Percentiles rank a stretch among this genome's conserved stretches.
These are phyloP conservation scores for Apamea epomidion DNA, from an alignment of 2,888 invertebrate species.

Conservation along the genomic window DNA sequence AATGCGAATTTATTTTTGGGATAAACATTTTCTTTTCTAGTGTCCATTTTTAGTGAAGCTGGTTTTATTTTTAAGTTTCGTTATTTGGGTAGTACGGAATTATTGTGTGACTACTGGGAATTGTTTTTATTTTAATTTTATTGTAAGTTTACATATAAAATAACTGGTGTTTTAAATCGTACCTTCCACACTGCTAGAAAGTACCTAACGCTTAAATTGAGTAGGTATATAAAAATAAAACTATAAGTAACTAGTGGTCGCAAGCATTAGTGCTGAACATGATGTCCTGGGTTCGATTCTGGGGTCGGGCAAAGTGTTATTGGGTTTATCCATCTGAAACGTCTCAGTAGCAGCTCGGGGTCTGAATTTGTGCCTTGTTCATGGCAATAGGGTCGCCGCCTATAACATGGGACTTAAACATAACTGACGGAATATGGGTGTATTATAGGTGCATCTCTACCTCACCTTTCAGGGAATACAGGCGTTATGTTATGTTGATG, in stretches of 20 bases:
- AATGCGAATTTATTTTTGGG: conserved; percentile 53
- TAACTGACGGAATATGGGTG: not conserved
- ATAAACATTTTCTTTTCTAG: conserved; percentile 40
- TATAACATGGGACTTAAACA: not conserved
- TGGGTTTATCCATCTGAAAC: not conserved
- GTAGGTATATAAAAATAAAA: not conserved
- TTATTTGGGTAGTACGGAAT: not conserved
- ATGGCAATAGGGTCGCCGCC: not conserved
- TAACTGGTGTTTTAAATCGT: too few relatives aligned
- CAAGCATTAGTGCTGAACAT: too few relatives aligned
- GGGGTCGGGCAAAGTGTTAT: not conserved
- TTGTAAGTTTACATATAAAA: not conserved
- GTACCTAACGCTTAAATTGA: not conserved
- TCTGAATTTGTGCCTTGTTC: not conserved
- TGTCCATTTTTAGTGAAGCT: conserved; percentile 31
- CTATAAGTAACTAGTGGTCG: not conserved
- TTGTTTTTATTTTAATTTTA: not conserved
- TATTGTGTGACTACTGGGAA: not conserved
- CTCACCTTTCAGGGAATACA: not conserved
- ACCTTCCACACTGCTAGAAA: not conserved
- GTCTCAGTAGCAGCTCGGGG: not conserved
- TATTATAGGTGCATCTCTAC: not conserved
- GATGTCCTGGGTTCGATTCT: too few relatives aligned
- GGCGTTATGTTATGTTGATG: not conserved
- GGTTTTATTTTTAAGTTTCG: conserved; percentile 27